Base-by-base conservation (phyloP, 2,797 vertebrate species). In the Melanotaenia parkinsoni region DNA sequence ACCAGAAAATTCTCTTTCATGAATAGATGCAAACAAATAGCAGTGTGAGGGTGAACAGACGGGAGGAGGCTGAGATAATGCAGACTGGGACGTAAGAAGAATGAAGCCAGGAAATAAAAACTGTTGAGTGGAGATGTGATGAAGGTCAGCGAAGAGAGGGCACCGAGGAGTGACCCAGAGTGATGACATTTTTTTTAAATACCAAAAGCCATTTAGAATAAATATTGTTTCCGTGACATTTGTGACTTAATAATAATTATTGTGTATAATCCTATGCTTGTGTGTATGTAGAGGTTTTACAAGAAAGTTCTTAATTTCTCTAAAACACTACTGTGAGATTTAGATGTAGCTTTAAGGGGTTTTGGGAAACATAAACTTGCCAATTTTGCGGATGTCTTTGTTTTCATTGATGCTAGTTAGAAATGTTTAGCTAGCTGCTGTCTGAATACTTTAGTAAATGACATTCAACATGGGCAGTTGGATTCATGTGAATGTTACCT, bases 1-100 rank as follows among this genome's bases (percentile, higher is more conserved):
- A 92, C 84, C 77, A 73, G 85, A 94, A 94, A 92, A 93, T 92
- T 92, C 80, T 81, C 89, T 91, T 91, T 93, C 86, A 91, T 87
- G 85, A 93, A 89, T 84, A 91, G 84, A 91, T 86, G 70, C 88
- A 89, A 89, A 93, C 91, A 91, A 91, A 80, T 64, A 32, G 75
- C 77, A 53, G 78, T 2, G 71, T 76, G 83, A 87, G 86, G 83
- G 75, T 68, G 78, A 83, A 70, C 8, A 22, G 65, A 65, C 63
- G 65, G 67, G 74, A 81, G 63, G 70, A 63, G 69, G 72, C 26
- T 45, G 81, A 81, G 83, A 74, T 62, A 38, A 73, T 82, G 70
- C 35, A 51, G 53, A 61, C 47, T 8, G 60, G 79, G 58, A 57
- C 45, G 50, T 18, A n/a, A 70, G 61, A 60, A 58, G 70, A 67